A percentile compares a stretch with the other conserved stretches of the same genome.
phyloP scores from a whole-genome alignment of 2,113 vertebrate genomes.

The Myiozetetes cayanensis region DNA sequence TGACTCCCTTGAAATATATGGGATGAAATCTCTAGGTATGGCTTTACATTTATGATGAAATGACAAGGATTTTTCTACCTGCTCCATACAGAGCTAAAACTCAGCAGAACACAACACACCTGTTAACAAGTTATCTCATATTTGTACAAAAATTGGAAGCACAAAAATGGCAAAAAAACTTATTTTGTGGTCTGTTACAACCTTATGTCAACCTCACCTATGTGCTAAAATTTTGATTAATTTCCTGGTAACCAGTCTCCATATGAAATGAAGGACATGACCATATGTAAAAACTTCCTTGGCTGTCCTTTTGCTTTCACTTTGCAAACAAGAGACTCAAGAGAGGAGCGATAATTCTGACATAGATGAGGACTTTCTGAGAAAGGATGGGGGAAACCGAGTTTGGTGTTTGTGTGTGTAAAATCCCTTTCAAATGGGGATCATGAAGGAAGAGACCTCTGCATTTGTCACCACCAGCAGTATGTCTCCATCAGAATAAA shows the following conservation, averaged over 20 bases:
- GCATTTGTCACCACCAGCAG: background rate
- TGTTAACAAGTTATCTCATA: background rate
- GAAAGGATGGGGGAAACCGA: rapidly evolving
- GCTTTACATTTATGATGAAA: background rate
- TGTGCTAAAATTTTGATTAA: background rate
- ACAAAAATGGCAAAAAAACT: background rate
- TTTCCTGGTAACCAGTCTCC: background rate
- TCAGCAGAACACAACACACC: background rate
- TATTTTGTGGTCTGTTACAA: background rate
- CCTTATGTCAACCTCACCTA: background rate
- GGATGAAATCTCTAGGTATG: background rate
- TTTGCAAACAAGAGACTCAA: background rate
- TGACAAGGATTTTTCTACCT: background rate
- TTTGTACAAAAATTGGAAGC: background rate
- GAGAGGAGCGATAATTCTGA: background rate
- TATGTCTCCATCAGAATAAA: background rate
- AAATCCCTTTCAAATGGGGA: background rate
- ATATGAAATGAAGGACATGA: background rate
- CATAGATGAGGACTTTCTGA: background rate
- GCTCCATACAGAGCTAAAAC: background rate
- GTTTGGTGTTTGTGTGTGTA: background rate
- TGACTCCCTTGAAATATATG: background rate
- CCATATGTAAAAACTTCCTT: background rate
- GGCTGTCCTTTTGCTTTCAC: background rate
- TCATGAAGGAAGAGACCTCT: background rate